A percentile compares a stretch with the other conserved stretches of the same genome.
Evolutionary conservation across 1,140 invertebrate genomes (phyloP).

Genomic region (Drosophila seguyi): DNA sequence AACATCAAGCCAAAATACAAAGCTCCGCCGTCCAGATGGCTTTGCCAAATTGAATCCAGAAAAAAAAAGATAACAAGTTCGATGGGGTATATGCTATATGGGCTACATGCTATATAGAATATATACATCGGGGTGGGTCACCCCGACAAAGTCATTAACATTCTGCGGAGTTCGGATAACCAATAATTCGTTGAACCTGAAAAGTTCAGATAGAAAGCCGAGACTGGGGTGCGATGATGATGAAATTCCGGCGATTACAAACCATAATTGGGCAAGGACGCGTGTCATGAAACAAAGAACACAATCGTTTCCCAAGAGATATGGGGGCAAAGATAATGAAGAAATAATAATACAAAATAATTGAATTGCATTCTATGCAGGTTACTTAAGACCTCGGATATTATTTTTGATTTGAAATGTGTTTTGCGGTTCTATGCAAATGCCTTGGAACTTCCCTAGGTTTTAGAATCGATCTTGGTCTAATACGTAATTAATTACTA

Average conservation of each 20-base stretch:
- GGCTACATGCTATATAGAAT: constrained; percentile 11
- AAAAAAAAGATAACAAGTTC: constrained; percentile 15
- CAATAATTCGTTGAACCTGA: constrained; percentile 36
- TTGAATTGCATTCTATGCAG: background rate
- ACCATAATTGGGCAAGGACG: constrained; percentile 31
- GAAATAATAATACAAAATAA: too few species aligned
- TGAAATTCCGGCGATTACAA: constrained; percentile 17
- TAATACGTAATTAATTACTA: background rate
- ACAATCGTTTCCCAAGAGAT: background rate
- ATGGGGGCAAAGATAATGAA: constrained; percentile 1
- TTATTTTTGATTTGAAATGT: background rate
- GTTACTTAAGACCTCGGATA: background rate
- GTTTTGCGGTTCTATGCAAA: constrained; percentile 13
- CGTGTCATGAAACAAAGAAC: constrained; percentile 17
- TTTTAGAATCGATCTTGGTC: background rate
- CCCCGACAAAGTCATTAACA: constrained; percentile 33
- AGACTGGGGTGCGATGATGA: constrained; percentile 9
- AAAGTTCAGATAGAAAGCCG: constrained; percentile 16
- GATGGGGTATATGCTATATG: constrained; percentile 14
- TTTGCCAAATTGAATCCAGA: constrained; percentile 42
- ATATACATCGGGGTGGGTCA: constrained; percentile 16
- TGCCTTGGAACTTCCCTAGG: constrained; percentile 10
- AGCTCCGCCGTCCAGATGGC: constrained; percentile 28
- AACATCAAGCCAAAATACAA: constrained; percentile 33
- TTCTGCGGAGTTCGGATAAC: constrained; percentile 38